These are phyloP conservation scores for Heteromyza rotundicornis DNA, from an alignment of 2,888 invertebrate genomes.

Conservation along the genomic window DNA sequence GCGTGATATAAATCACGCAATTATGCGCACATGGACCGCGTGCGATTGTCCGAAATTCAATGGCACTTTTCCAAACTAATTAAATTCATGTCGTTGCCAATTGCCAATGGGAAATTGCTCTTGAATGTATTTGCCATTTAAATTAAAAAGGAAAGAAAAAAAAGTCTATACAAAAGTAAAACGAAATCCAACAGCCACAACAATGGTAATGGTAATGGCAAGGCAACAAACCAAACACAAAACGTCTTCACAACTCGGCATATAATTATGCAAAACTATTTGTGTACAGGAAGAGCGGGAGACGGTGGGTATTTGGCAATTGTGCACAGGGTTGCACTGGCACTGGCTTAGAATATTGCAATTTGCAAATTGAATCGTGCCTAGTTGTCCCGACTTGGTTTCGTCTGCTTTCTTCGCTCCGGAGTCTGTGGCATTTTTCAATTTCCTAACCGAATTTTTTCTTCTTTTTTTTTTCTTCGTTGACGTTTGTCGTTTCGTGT, in stretches of 20 bases:
- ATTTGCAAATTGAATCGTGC: constrained; percentile 41
- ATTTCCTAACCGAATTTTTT: too few relatives aligned
- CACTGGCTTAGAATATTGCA: constrained; percentile 20
- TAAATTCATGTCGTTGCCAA: constrained; percentile 13
- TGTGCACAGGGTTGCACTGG: too few relatives aligned
- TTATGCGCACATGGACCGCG: not conserved
- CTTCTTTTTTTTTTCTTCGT: too few relatives aligned
- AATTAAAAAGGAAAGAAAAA: not conserved
- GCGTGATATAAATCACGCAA: not conserved
- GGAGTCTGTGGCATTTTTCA: not conserved
- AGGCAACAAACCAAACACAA: too few relatives aligned
- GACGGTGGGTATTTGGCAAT: not conserved
- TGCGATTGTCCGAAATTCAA: too few relatives aligned
- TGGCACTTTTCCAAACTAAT: constrained; percentile 17
- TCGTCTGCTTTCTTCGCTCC: constrained; percentile 28
- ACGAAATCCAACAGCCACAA: too few relatives aligned
- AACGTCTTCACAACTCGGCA: not conserved
- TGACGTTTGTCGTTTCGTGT: not conserved
- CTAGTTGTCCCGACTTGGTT: constrained; percentile 35
- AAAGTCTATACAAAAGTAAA: not conserved
- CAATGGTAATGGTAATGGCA: too few relatives aligned
- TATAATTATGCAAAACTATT: constrained; percentile 19
- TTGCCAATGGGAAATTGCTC: not conserved
- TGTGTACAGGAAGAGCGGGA: constrained; percentile 5
- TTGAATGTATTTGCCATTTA: not conserved